These are phyloP conservation scores for Oreortyx pictus DNA, from an alignment of 2,797 vertebrate species.

Conservation along the genomic window DNA sequence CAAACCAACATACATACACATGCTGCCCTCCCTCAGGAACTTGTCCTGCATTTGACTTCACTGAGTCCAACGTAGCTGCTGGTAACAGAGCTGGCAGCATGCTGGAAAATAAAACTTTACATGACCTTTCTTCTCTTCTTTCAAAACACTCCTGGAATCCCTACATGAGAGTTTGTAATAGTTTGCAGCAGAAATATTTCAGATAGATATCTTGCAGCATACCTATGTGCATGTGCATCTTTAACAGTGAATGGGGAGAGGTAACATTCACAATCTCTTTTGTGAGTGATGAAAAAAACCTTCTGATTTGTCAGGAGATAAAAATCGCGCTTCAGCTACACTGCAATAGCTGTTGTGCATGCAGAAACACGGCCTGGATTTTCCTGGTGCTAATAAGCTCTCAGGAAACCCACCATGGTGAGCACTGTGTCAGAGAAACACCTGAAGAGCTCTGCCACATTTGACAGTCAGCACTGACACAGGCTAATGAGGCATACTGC, in stretches of 20 bases:
- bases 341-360: neutral
- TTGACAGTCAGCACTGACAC: neutral
- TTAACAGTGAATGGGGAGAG: neutral
- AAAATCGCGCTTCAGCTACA: neutral
- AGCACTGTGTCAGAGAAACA: neutral
- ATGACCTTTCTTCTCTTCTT: neutral
- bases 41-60: neutral
- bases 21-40: neutral
- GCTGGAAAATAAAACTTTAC: neutral
- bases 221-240: rapidly evolving
- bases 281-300: rapidly evolving
- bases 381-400: neutral
- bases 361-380: neutral
- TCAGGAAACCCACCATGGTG: neutral
- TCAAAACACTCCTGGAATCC: neutral
- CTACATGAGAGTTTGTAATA: neutral
- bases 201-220: neutral
- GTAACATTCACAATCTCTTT: neutral
- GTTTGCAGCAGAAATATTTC: neutral
- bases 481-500: neutral
- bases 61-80: neutral
- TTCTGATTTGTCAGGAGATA: neutral
- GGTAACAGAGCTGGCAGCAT: neutral
- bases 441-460: neutral
- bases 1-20: neutral